Base-by-base conservation (phyloP, 23 tunicate genomes). In the Phallusia fumigata region DNA sequence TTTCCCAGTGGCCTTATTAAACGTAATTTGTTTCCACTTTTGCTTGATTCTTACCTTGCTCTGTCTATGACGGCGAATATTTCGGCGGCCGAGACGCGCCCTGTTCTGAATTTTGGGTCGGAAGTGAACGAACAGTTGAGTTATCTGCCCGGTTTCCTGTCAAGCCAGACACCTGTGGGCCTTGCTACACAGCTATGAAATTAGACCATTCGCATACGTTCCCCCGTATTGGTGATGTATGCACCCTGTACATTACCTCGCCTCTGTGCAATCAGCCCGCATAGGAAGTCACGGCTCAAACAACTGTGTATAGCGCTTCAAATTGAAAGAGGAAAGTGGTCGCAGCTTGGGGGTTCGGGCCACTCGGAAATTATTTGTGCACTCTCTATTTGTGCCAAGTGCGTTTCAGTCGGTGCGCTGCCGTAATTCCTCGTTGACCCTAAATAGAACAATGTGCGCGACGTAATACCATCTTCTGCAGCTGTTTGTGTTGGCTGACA, bases 71-170 rank as follows among this genome's bases (percentile, higher is more conserved):
- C 33, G 26, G 78, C 78, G 78, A 33, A 74, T 30, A 1, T 33
- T 19, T 35, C 33, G 36, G 78, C 78, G 12, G 35, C 35, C 31
- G 8, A 58, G 69, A 58, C 69, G 28, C 69, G 69, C 28, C 69
- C 69, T 58, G 69, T 58, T 58, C 78, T 19, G 36, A 74, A 74
- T 74, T 74, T 74, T 34, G 36, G 78, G 78, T 74, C 78, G 78
- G 78, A 74, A 74, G 78, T 74, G 36, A 5, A 30, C 30, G 78
- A 74, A 74, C 44, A 74, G 44, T 34, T 30, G 35, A 74, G 78
- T 31, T 19, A 19, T 33, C 78, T 30, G n/a, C 78, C 30, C 78
- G 78, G 78, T 74, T 74, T 74, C 78, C 78, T 74, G 78, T 31
- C 44, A 35, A 21, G n/a, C 47, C 78, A 33, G 45, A 35, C 78